phyloP scores from a whole-genome alignment of 2,888 invertebrate species.

The Aporophyla nigra region DNA sequence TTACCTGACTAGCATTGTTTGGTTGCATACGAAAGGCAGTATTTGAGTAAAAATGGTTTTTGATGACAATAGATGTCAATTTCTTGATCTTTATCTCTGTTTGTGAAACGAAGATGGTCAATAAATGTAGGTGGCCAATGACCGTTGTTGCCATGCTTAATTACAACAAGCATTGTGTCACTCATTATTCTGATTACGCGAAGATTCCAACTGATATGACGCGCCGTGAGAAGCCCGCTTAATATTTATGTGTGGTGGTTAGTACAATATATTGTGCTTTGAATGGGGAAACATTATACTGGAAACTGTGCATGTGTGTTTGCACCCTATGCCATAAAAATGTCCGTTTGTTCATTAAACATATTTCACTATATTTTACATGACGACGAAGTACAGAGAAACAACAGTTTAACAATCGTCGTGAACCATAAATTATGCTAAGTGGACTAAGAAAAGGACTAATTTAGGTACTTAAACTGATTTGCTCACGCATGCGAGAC shows the following conservation, averaged over 20 bases:
- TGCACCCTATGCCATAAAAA: conserved; percentile 8
- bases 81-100: background rate
- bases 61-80: background rate
- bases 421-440: background rate
- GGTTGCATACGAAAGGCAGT: too few relatives aligned
- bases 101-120: background rate
- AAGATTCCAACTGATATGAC: background rate
- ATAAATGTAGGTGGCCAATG: background rate
- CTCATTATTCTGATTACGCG: background rate
- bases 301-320: conserved; percentile 30
- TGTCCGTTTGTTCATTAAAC: background rate
- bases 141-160: background rate
- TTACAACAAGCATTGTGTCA: background rate
- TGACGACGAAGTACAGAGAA: too few relatives aligned
- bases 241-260: background rate
- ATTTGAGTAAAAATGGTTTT: background rate
- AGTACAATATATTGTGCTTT: background rate
- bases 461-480: background rate
- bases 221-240: background rate
- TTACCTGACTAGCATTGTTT: background rate
- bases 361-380: background rate
- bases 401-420: background rate
- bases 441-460: background rate
- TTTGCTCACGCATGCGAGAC: background rate
- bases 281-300: conserved; percentile 1